Percentiles rank a stretch among this genome's conserved stretches.
phyloP scores from a whole-genome alignment of 2,113 vertebrate genomes.

The Calidris pygmaea region DNA sequence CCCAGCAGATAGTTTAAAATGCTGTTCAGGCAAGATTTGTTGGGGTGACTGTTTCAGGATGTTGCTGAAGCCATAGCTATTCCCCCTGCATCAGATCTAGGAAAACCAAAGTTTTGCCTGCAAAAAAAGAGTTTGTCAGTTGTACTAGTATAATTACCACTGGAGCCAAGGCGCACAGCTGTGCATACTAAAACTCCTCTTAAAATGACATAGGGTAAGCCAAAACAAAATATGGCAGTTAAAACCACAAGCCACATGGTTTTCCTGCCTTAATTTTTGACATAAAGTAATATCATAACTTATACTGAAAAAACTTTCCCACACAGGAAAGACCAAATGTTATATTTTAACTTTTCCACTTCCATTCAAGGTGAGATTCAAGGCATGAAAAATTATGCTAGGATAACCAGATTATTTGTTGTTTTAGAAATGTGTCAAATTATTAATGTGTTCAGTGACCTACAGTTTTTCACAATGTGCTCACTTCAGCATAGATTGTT shows the following conservation, averaged over 20 bases:
- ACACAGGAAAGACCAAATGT: background rate
- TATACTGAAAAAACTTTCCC: background rate
- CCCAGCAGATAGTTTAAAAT: background rate
- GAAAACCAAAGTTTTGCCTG: background rate
- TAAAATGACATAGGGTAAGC: background rate
- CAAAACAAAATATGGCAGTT: background rate
- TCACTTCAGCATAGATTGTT: background rate
- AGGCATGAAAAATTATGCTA: background rate
- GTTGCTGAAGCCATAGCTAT: background rate
- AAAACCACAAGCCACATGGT: background rate
- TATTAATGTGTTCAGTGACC: background rate
- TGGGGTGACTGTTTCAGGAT: background rate
- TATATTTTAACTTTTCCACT: background rate
- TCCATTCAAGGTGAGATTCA: background rate
- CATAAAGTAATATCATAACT: background rate
- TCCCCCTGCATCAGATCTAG: background rate
- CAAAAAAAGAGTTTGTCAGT: background rate
- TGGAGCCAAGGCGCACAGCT: slow-evolving; percentile 24
- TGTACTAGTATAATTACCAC: background rate
- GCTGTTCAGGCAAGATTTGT: background rate
- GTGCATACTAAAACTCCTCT: background rate
- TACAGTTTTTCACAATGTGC: background rate
- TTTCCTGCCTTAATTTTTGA: background rate
- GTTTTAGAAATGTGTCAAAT: background rate
- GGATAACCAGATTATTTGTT: background rate